Evolutionary conservation across 2,888 invertebrate species (phyloP), one percentile per base, ranked within the genome.

Genomic region (Galerucella pusilla): DNA sequence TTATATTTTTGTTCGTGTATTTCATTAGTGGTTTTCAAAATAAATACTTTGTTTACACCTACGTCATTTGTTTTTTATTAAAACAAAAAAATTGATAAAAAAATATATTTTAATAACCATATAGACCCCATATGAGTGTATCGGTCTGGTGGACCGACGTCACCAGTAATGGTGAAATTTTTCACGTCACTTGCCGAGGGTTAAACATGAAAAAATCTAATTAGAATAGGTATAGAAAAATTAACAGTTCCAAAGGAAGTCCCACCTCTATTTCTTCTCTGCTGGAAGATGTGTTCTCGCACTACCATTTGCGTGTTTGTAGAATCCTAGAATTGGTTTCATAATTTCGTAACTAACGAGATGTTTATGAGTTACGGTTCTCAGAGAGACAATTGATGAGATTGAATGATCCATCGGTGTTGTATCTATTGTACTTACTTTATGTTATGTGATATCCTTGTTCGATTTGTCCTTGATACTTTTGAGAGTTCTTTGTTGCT

Each of bases 221-320:
- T 20, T 6, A 59, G 9, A 9, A 59, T 16, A 9, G 12, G 3
- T 11, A 12, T 59, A 6, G 4, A 59, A 7, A 25, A 16, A 11
- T 20, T 16, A 70, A 16, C 46, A 70, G 46, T 20, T 11, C 4
- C 63, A 46, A 6, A 0, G 10, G 2, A n/a, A 52, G 16, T 42
- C 35, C 71, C 45, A 66, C n/a, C 71, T 71, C 59, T 71, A 65
- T 10, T 42, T 12, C 45, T 42, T 45, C 61, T 25, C 42, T 6
- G 11, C 12, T 61, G n/a, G 71, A 66, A 66, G 71, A 71, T 71
- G 66, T 42, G 35, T 42, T 42, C 35, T 42, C 35, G 35, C 35
- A 42, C 35, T 42, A 42, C 35, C 35, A 71, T 71, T 71, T 65
- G 64, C 65, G 66, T 66, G 71, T 59, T 66, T 71, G 65, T 66